These are phyloP conservation scores for Pseudomyrmex flavicornis DNA, from an alignment of 1,140 invertebrate genomes.

Conservation along the genomic window DNA sequence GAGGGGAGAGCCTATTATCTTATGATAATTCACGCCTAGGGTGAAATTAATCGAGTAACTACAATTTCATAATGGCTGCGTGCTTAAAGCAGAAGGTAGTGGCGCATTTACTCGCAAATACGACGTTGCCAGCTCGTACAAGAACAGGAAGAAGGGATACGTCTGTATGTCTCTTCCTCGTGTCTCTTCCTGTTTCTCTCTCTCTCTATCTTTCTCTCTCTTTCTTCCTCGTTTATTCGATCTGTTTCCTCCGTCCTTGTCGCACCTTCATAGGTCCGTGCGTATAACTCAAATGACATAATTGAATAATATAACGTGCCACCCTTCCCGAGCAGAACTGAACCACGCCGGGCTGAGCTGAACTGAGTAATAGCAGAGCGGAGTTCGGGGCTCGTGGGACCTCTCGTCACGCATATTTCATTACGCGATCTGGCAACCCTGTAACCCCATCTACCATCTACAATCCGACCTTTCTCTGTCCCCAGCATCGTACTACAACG, in stretches of 20 bases:
- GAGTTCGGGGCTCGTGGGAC: constrained; percentile 82
- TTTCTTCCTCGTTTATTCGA: constrained; percentile 36
- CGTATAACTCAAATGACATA: constrained; percentile 85
- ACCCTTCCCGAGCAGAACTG: constrained; percentile 76
- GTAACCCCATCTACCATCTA: constrained; percentile 67
- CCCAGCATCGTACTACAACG: constrained; percentile 26
- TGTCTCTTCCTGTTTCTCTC: not conserved
- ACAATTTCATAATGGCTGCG: constrained; percentile 83
- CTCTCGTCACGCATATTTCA: constrained; percentile 85
- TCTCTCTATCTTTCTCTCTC: constrained; percentile 30
- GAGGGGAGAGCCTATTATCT: constrained; percentile 74
- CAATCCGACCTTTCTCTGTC: constrained; percentile 66
- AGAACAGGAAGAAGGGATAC: constrained; percentile 43
- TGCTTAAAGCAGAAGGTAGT: constrained; percentile 49
- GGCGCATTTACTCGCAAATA: constrained; percentile 25
- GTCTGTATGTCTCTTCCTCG: constrained; percentile 53
- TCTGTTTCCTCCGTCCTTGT: constrained; percentile 45
- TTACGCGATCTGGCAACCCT: constrained; percentile 81
- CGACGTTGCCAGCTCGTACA: constrained; percentile 56
- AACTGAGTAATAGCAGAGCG: constrained; percentile 81
- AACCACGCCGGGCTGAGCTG: constrained; percentile 74
- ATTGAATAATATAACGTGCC: constrained; percentile 85
- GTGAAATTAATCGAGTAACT: constrained; percentile 83
- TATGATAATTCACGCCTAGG: constrained; percentile 81
- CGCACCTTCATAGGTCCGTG: constrained; percentile 73